These are phyloP conservation scores for Empidonax alnorum DNA, from an alignment of 2,113 vertebrate genomes.

Conservation along the genomic window DNA sequence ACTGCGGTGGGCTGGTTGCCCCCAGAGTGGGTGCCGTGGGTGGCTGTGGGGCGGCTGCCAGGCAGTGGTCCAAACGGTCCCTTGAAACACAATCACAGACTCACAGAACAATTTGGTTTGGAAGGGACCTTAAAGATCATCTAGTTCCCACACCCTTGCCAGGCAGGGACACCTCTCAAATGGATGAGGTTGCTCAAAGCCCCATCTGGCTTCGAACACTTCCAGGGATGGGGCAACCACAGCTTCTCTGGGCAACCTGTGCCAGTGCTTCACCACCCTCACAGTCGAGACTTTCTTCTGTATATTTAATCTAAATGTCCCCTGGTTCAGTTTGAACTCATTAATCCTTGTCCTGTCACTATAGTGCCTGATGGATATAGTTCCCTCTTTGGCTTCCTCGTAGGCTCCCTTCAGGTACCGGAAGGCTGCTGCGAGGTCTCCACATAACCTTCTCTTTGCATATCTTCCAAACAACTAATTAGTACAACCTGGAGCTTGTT, in stretches of 20 bases:
- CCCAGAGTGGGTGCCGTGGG: neutral
- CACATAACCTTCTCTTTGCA: neutral
- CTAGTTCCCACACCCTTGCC: accelerated
- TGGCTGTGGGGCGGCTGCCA: neutral
- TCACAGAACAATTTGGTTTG: neutral
- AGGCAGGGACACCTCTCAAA: neutral
- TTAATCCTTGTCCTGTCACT: neutral
- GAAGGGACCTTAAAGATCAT: neutral
- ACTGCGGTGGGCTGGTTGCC: accelerated
- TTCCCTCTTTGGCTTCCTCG: neutral
- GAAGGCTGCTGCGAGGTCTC: neutral
- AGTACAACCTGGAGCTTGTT: neutral
- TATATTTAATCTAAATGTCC: neutral
- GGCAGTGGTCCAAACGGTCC: neutral
- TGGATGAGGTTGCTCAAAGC: neutral
- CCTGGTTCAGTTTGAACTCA: neutral
- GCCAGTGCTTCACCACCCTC: neutral
- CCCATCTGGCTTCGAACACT: neutral
- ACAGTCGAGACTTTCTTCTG: neutral
- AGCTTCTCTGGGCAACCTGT: neutral
- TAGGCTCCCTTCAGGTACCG: no score
- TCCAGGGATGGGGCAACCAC: neutral
- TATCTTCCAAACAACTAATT: neutral
- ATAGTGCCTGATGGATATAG: neutral
- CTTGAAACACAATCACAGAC: neutral